Conservation (phyloP, 2,888 invertebrate genomes). For the Sisyra terminalis region DNA sequence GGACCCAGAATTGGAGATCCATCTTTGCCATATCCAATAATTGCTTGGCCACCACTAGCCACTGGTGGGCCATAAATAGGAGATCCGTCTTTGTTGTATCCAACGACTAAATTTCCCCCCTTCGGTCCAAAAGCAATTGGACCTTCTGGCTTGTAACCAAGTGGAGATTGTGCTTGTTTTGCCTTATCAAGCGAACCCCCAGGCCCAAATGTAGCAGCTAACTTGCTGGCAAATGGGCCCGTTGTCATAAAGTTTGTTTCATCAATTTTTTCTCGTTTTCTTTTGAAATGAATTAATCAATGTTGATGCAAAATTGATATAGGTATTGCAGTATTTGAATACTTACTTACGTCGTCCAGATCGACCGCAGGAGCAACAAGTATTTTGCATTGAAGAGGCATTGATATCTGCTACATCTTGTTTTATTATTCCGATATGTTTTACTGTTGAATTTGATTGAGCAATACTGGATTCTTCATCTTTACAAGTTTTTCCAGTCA, state of each 20-base stretch:
- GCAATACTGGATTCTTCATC: not conserved
- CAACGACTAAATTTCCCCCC: not conserved
- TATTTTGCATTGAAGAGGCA: too few species aligned
- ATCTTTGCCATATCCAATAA: constrained; percentile 2
- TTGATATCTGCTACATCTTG: too few species aligned
- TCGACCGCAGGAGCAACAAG: too few species aligned
- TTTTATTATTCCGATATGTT: too few species aligned
- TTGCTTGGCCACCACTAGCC: not conserved
- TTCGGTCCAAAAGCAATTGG: not conserved
- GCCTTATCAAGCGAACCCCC: not conserved
- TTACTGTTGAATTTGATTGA: too few species aligned
- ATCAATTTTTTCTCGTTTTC: too few species aligned
- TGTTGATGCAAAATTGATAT: too few species aligned
- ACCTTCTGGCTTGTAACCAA: not conserved
- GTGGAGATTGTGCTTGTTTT: not conserved
- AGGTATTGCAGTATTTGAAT: too few species aligned
- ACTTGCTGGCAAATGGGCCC: constrained; percentile 1
- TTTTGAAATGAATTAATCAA: too few species aligned
- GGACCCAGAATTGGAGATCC: constrained; percentile 1
- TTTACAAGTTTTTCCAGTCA: constrained; percentile 6
- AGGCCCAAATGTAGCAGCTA: not conserved
- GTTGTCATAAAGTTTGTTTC: not conserved
- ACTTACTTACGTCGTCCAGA: too few species aligned
- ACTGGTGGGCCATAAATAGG: not conserved
- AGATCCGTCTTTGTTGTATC: not conserved